A percentile compares a stretch with the other conserved stretches of the same genome.
Evolutionary conservation across 2,113 vertebrate species (phyloP).

Genomic region (Salvator merianae): DNA sequence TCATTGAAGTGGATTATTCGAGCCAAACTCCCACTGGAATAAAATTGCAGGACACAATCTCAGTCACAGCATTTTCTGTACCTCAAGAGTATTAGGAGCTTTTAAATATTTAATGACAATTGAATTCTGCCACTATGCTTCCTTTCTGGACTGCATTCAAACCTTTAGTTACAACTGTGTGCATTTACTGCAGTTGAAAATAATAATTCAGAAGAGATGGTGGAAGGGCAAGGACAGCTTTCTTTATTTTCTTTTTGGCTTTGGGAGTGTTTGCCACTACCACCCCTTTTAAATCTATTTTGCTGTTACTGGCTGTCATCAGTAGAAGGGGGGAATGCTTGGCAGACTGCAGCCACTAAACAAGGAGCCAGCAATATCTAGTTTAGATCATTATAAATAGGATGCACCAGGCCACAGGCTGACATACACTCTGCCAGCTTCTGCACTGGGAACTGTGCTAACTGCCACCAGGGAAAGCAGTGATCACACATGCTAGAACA

Average conservation of each 20-base stretch:
- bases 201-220: not conserved
- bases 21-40: not conserved
- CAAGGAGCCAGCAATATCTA: too few relatives aligned
- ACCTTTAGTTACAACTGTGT: too few relatives aligned
- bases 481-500: too few relatives aligned
- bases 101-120: not conserved
- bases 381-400: too few relatives aligned
- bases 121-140: not conserved
- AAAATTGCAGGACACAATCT: not conserved
- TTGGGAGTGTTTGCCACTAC: not conserved
- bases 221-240: not conserved
- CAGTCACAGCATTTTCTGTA: not conserved
- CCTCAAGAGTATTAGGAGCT: not conserved
- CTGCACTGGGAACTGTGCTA: too few relatives aligned
- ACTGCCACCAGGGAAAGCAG: too few relatives aligned
- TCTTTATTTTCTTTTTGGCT: not conserved
- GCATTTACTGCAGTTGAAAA: not conserved
- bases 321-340: too few relatives aligned
- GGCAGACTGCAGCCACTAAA: too few relatives aligned
- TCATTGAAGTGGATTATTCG: not conserved
- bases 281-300: not conserved
- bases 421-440: too few relatives aligned
- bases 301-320: too few relatives aligned
- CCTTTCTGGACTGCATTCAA: not conserved
- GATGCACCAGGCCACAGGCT: too few relatives aligned